Evolutionary conservation across 2,888 invertebrate species (phyloP), one percentile per base, ranked within the genome.

Genomic region (Crocallis elinguaria): DNA sequence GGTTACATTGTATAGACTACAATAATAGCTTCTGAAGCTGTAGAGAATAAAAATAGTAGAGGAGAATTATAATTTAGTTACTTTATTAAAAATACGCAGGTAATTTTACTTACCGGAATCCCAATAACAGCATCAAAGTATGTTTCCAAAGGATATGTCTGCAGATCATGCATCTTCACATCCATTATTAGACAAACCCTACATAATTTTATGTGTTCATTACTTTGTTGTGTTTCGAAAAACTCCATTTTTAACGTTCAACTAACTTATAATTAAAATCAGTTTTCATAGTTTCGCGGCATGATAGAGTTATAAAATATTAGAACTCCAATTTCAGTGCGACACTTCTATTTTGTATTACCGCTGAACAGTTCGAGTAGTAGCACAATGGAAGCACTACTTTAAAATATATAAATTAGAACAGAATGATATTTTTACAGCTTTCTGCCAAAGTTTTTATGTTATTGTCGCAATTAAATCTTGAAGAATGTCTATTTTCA

Each of bases 241-340:
- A 27, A 58, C 42, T 56, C 54, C 89, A 89, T 89, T 17, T 56
- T 53, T 4, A 23, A 19, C 25, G 19, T 30, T 36, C 19, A 44
- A 53, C 32, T 37, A 48, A 57, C 61, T 45, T 64, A 11, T 48
- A 49, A 27, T 33, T 43, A 60, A 66, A 67, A 64, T 64, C 9
- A 39, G 29, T 38, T 42, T 79, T 81, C 71, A 73, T 78, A 79
- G 49, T 65, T 82, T 84, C 77, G 80, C 81, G 80, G 75, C 59
- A 62, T 45, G 67, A 79, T 83, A 80, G 83, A 86, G 73, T 73
- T 87, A 87, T 72, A 84, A 87, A 86, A 79, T 81, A 76, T 73
- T 87, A 88, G 87, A 88, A 78, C 77, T 82, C 71, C 84, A 81
- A 59, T 53, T 61, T 41, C 8, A 6, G 43, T 11, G 6, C 21